A percentile compares a stretch with the other conserved stretches of the same genome.
Conservation (phyloP, 2,797 vertebrate genomes). For the Pterois miles region DNA sequence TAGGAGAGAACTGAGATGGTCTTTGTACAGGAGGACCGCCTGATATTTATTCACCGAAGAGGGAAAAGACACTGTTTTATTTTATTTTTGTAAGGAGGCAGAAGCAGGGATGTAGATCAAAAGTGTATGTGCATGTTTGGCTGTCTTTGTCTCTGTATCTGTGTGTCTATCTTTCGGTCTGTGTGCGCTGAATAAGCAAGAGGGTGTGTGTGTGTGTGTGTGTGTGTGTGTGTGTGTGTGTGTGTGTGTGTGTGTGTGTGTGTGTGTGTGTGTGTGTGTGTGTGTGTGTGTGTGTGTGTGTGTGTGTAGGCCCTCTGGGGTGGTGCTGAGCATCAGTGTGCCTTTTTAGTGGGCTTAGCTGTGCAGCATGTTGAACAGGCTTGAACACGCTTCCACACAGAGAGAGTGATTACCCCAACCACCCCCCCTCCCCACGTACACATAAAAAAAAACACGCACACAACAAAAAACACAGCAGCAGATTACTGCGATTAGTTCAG, state of each 20-base stretch:
- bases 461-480: conserved; percentile 56
- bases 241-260: neutral
- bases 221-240: neutral
- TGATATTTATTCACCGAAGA: conserved; percentile 60
- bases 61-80: conserved; percentile 20
- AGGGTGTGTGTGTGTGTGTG: neutral
- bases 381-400: conserved; percentile 56
- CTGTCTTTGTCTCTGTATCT: conserved; percentile 19
- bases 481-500: conserved; percentile 70
- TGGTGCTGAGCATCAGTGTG: conserved; percentile 54
- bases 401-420: conserved; percentile 54
- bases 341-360: conserved; percentile 58
- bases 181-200: conserved; percentile 45
- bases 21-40: conserved; percentile 63
- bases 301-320: conserved; percentile 35
- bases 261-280: neutral
- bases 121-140: conserved; percentile 36
- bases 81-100: neutral
- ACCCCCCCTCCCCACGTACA: conserved; percentile 24
- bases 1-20: conserved; percentile 59
- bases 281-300: conserved; percentile 13
- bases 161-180: conserved; percentile 11
- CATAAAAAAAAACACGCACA: conserved; percentile 32
- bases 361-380: conserved; percentile 73
- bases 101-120: conserved; percentile 25